Percentiles rank a stretch among this genome's conserved stretches.
These are phyloP conservation scores for Apistogramma diplotaenia DNA, from an alignment of 2,113 vertebrate genomes.

Conservation along the genomic window DNA sequence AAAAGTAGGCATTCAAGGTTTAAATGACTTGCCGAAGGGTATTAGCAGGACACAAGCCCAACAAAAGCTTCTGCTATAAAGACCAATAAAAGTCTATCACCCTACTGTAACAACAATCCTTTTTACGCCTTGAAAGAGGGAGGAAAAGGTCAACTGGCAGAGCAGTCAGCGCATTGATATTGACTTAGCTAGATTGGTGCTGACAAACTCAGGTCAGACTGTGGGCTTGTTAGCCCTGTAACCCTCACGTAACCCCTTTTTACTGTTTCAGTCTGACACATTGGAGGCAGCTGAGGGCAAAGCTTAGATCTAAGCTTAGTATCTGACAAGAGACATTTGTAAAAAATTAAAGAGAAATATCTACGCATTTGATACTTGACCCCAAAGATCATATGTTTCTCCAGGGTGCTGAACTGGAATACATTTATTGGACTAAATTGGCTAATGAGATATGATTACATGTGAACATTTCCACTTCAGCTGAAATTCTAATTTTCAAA, in stretches of 20 bases:
- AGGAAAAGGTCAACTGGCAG: constrained; percentile 76
- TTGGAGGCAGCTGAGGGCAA: constrained; percentile 31
- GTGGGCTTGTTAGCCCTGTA: constrained; percentile 68
- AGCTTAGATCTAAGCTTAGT: constrained; percentile 20
- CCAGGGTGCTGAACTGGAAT: not conserved
- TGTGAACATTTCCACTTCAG: constrained; percentile 13
- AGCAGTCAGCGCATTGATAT: constrained; percentile 74
- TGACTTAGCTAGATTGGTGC: constrained; percentile 74
- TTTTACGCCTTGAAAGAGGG: constrained; percentile 67
- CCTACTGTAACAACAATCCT: constrained; percentile 78
- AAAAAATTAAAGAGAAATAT: constrained; percentile 19
- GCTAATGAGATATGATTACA: not conserved
- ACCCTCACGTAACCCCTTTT: constrained; percentile 74
- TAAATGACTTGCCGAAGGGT: constrained; percentile 75
- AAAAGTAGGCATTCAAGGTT: constrained; percentile 73
- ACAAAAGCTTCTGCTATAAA: constrained; percentile 77
- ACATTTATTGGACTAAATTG: constrained; percentile 1
- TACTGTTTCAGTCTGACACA: constrained; percentile 61
- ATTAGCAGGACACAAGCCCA: constrained; percentile 76
- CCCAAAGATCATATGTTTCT: not conserved
- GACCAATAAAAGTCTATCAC: constrained; percentile 77
- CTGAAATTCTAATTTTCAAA: constrained; percentile 14
- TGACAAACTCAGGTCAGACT: constrained; percentile 73
- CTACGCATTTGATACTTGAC: constrained; percentile 23
- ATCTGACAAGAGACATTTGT: constrained; percentile 36